Conservation (phyloP, 2,113 vertebrate genomes). For the Riparia riparia region DNA sequence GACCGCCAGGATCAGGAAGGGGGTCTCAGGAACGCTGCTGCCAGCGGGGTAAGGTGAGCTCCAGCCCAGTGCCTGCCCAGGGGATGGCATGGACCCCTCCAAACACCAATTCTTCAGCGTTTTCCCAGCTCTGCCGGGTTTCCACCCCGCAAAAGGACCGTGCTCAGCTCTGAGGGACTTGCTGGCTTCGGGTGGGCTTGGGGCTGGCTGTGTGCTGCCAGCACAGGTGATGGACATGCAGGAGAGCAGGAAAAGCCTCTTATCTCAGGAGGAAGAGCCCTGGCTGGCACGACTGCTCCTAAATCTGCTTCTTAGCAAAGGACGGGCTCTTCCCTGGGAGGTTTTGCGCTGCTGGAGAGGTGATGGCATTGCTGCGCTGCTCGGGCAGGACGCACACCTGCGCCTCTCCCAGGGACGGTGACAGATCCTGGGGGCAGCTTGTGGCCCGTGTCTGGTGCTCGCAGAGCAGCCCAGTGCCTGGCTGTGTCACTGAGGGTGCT, state of each 20-base stretch:
- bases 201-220: background rate
- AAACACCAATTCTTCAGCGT: background rate
- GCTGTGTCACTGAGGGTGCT: background rate
- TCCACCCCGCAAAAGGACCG: background rate
- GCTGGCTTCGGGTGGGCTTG: background rate
- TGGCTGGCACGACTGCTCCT: background rate
- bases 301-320: accelerated
- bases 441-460: background rate
- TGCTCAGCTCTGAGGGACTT: background rate
- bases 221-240: background rate
- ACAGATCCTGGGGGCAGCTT: background rate
- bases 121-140: accelerated
- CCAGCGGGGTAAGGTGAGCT: accelerated
- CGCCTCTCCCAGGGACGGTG: background rate
- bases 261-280: background rate
- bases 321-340: accelerated
- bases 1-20: accelerated
- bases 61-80: accelerated
- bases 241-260: background rate
- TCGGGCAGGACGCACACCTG: background rate
- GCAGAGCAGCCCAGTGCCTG: accelerated
- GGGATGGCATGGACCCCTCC: accelerated
- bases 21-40: background rate
- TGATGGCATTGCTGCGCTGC: background rate
- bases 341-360: background rate